These are phyloP conservation scores for Mus caroli DNA, from an alignment of 2,797 vertebrate genomes.

Conservation along the genomic window DNA sequence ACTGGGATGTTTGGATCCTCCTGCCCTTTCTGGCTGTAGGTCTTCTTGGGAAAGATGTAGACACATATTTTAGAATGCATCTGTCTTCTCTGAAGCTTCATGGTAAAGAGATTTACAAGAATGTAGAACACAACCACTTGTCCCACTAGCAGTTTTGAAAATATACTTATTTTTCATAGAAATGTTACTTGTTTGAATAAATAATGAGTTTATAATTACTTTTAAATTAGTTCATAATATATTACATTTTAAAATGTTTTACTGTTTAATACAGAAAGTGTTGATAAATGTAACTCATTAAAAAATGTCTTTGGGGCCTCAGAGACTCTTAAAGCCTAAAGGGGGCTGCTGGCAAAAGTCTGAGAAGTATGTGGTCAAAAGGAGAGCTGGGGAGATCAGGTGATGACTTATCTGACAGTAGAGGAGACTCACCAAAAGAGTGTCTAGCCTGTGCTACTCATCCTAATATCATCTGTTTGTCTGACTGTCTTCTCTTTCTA, in stretches of 20 bases:
- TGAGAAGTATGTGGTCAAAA: not conserved
- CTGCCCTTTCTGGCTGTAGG: not conserved
- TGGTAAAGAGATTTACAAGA: not conserved
- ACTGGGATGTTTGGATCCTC: accelerated
- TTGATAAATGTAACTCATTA: not conserved
- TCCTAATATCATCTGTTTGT: not conserved
- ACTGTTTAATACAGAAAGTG: conserved; percentile 6
- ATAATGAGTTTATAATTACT: conserved; percentile 48
- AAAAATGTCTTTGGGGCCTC: not conserved
- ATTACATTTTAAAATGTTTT: conserved; percentile 32
- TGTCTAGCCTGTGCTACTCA: not conserved
- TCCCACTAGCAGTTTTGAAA: not conserved
- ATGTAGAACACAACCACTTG: not conserved
- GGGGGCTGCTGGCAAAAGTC: not conserved
- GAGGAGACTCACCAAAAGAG: not conserved
- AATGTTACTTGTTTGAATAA: conserved; percentile 39
- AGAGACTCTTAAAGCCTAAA: not conserved
- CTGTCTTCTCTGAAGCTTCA: not conserved
- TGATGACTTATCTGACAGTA: not conserved
- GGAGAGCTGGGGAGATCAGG: not conserved
- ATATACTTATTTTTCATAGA: conserved; percentile 40
- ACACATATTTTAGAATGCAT: not conserved
- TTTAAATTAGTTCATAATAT: conserved; percentile 50
- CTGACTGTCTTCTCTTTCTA: not conserved
- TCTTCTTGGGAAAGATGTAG: not conserved